Evolutionary conservation across 2,888 invertebrate genomes (phyloP).

Genomic region (Tromatobia lineatoria): DNA sequence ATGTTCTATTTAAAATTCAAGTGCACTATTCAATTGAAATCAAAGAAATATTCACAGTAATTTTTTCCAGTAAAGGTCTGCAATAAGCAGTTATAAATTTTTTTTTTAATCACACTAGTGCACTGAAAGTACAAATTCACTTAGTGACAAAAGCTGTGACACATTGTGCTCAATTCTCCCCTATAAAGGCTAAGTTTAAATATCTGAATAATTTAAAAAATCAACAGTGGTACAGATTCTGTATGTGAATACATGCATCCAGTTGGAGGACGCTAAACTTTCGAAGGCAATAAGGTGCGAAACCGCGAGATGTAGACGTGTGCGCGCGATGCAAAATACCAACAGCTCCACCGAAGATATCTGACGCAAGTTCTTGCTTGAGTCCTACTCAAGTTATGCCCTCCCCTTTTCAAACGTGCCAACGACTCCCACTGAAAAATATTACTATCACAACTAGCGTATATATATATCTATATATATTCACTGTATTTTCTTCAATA

Average conservation of each 20-base stretch:
- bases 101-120: no score
- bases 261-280: slow-evolving; percentile 71
- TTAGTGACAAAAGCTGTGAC: no score
- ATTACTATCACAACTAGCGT: background rate
- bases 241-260: slow-evolving; percentile 31
- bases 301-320: slow-evolving; percentile 19
- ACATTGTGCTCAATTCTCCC: no score
- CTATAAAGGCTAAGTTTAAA: background rate
- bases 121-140: no score
- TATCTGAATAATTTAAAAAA: background rate
- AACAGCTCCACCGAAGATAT: slow-evolving; percentile 74
- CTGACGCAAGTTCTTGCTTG: slow-evolving; percentile 74
- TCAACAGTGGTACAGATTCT: background rate
- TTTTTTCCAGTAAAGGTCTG: no score
- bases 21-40: no score
- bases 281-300: slow-evolving; percentile 61
- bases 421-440: slow-evolving; percentile 19
- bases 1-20: no score
- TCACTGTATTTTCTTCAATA: slow-evolving; percentile 30
- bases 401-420: slow-evolving; percentile 25
- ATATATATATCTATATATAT: background rate
- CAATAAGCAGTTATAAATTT: no score
- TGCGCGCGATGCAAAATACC: slow-evolving; percentile 75
- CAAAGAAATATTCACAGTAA: no score
- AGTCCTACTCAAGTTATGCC: slow-evolving; percentile 29